Conservation (phyloP, 2,888 invertebrate genomes). For the Nephrotoma guestfalica region DNA sequence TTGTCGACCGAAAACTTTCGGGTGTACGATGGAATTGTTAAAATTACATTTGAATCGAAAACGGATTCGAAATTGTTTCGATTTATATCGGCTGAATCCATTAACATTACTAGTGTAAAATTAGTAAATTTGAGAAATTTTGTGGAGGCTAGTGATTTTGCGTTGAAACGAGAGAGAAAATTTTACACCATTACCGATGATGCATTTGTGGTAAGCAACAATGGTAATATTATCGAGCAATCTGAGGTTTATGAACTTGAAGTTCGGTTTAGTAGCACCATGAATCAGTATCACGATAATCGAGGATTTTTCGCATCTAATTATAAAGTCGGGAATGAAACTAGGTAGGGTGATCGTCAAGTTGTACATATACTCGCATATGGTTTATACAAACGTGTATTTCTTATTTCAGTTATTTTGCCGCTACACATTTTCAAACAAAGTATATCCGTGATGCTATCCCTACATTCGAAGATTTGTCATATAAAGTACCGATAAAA, state of each 20-base stretch:
- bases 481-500: constrained; percentile 50
- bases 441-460: constrained; percentile 52
- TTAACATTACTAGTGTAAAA: background rate
- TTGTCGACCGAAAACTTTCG: background rate
- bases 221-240: background rate
- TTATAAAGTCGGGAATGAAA: background rate
- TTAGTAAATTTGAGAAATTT: background rate
- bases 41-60: background rate
- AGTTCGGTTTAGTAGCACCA: background rate
- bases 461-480: constrained; percentile 54
- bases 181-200: background rate
- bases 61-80: background rate
- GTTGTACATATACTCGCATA: too few relatives aligned
- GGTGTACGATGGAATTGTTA: background rate
- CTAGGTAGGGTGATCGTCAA: background rate
- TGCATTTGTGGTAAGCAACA: background rate
- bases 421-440: constrained; percentile 53
- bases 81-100: background rate
- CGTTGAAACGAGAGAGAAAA: background rate
- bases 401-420: constrained; percentile 26
- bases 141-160: background rate
- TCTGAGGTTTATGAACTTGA: background rate
- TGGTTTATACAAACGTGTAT: background rate
- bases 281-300: background rate
- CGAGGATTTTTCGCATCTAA: background rate